A percentile compares a stretch with the other conserved stretches of the same genome.
Evolutionary conservation across 2,888 invertebrate genomes (phyloP).

Genomic region (Rhyacophila evoluta): DNA sequence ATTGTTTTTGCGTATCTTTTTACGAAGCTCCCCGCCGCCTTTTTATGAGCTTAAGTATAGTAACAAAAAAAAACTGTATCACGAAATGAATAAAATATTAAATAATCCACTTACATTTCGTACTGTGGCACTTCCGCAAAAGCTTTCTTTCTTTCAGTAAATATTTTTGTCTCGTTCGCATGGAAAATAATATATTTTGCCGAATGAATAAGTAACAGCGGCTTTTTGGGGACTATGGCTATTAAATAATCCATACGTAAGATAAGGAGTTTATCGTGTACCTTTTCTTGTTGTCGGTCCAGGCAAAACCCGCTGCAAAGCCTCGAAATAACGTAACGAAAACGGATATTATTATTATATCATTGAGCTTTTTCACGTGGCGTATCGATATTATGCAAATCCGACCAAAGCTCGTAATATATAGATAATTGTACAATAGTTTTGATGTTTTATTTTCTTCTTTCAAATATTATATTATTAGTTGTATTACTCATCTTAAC

Average conservation of each 20-base stretch:
- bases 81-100: conserved; percentile 17
- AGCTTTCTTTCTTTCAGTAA: neutral
- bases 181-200: conserved; percentile 12
- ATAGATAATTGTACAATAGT: neutral
- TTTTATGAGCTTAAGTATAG: neutral
- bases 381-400: neutral
- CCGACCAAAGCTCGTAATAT: neutral
- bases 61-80: neutral
- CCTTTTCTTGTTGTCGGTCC: conserved; percentile 25
- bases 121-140: neutral
- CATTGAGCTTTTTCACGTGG: neutral
- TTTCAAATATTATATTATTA: too few species aligned
- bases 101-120: conserved; percentile 9
- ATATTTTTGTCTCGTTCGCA: conserved; percentile 14
- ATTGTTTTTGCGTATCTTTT: conserved; percentile 5
- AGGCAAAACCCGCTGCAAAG: neutral
- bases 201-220: conserved; percentile 13
- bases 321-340: conserved; percentile 4
- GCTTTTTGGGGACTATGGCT: conserved; percentile 35
- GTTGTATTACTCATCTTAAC: too few species aligned
- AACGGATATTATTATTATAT: neutral
- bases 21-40: neutral
- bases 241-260: conserved; percentile 47
- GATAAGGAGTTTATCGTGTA: conserved; percentile 45
- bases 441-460: too few species aligned